A percentile compares a stretch with the other conserved stretches of the same genome.
phyloP scores from a whole-genome alignment of 2,113 vertebrate species.

The Corydoras sp. region DNA sequence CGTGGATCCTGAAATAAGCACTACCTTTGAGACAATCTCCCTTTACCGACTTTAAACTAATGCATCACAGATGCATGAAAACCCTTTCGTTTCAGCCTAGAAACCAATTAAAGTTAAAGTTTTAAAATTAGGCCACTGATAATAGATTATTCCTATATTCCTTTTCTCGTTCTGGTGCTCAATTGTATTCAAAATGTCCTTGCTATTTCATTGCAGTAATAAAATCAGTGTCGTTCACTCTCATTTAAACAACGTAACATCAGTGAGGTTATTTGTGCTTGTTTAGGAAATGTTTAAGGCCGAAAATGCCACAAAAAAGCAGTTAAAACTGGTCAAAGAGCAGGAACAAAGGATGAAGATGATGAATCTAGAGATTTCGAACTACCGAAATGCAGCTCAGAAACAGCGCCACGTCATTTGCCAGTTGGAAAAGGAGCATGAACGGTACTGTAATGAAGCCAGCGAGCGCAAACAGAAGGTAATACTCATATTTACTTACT shows the following conservation, averaged over 20 bases:
- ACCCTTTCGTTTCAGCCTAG: conserved; percentile 1
- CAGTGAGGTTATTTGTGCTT: background rate
- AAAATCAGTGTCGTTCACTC: background rate
- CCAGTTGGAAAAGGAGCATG: conserved; percentile 88
- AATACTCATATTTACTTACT: conserved; percentile 13
- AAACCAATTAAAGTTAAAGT: conserved; percentile 4
- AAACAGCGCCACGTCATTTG: conserved; percentile 91
- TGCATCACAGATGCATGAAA: conserved; percentile 11
- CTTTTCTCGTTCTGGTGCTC: background rate
- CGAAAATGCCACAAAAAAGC: conserved; percentile 72
- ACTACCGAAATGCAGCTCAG: conserved; percentile 78
- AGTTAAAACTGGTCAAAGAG: conserved; percentile 76
- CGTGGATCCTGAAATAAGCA: conserved; percentile 19
- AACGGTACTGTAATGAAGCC: conserved; percentile 83
- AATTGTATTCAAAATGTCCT: no score
- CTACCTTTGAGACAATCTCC: conserved; percentile 18
- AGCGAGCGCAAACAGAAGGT: conserved; percentile 87
- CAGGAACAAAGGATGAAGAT: conserved; percentile 83
- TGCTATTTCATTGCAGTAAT: no score
- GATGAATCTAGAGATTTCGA: conserved; percentile 80
- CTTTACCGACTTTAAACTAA: conserved; percentile 29
- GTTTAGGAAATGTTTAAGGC: conserved; percentile 81
- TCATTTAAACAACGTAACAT: background rate
- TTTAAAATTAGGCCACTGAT: conserved; percentile 19
- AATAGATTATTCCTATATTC: background rate